Base-by-base conservation (phyloP, 1,140 invertebrate species). In the Sipha flava region DNA sequence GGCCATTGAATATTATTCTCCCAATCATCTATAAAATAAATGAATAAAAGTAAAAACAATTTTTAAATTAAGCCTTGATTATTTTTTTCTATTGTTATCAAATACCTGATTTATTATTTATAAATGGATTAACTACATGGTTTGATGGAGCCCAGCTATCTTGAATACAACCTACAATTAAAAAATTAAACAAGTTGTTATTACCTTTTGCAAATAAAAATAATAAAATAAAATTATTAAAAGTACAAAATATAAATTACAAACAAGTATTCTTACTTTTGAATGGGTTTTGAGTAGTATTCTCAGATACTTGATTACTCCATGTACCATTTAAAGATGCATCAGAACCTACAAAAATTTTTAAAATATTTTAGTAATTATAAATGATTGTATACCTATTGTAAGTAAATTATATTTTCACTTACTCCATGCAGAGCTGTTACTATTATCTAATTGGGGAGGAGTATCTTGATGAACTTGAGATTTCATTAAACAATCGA, bases 401-500 rank as follows among this genome's bases (percentile, higher is more conserved):
- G 31, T 5, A 59, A 29, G 16, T 7, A 62, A 79, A 62, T 14
- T 23, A 62, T 64, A 9, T 34, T 18, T 21, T 23, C 6, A 59
- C 66, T 45, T 66, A 68, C 66, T 80, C 66, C 66, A 80, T 40
- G 66, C 45, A 31, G 59, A 68, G 49, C 40, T 54, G 40, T 49
- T 68, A 52, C 47, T 80, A 37, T 64, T 70, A 66, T 70, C 37
- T 40, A 77, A 54, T 52, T 49, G 34, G 3, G 66, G 40, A 73
- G 68, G 47, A 73, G 34, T 34, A 43, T 75, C 68, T 43, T 59
- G 73, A 59, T 57, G 72, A 64, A 80, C 75, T 80, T 84, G 84
- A 64, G 80, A 81, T 82, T 90, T 90, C 88, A 91, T 91, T 79
- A 90, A 82, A 34, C 85, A 88, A 83, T 94, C 93, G 64, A 94